A percentile compares a stretch with the other conserved stretches of the same genome.
These are phyloP conservation scores for Peromyscus melanophrys DNA, from an alignment of 2,797 vertebrate genomes.

Conservation along the genomic window DNA sequence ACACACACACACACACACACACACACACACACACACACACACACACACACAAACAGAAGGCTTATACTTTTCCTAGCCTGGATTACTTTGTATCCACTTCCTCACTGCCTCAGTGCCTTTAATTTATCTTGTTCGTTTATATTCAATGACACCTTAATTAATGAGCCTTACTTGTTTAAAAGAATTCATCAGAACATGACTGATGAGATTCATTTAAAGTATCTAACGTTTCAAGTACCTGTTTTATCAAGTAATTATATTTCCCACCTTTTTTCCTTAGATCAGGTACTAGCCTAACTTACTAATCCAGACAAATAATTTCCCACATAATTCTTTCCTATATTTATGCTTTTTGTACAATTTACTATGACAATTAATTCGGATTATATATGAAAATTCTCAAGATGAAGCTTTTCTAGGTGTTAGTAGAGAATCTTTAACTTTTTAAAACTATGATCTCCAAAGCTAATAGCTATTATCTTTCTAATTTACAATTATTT, in stretches of 20 bases:
- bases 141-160: conserved; percentile 81
- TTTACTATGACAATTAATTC: conserved; percentile 74
- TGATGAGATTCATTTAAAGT: conserved; percentile 84
- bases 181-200: conserved; percentile 78
- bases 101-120: not conserved
- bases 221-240: conserved; percentile 71
- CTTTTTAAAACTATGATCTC: not conserved
- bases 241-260: conserved; percentile 84
- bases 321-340: conserved; percentile 62
- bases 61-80: not conserved
- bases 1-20: too few relatives aligned
- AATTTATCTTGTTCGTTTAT: conserved; percentile 74
- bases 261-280: conserved; percentile 75
- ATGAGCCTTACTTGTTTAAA: conserved; percentile 66
- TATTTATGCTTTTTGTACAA: not conserved
- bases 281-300: conserved; percentile 71
- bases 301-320: conserved; percentile 65
- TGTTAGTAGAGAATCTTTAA: not conserved
- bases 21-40: too few relatives aligned
- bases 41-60: accelerated
- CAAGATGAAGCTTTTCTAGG: not conserved
- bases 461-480: not conserved
- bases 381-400: conserved; percentile 49
- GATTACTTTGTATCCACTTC: not conserved
- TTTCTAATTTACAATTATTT: conserved; percentile 13